Conservation (phyloP, 2,888 invertebrate species). For the Serrognathus titanus region DNA sequence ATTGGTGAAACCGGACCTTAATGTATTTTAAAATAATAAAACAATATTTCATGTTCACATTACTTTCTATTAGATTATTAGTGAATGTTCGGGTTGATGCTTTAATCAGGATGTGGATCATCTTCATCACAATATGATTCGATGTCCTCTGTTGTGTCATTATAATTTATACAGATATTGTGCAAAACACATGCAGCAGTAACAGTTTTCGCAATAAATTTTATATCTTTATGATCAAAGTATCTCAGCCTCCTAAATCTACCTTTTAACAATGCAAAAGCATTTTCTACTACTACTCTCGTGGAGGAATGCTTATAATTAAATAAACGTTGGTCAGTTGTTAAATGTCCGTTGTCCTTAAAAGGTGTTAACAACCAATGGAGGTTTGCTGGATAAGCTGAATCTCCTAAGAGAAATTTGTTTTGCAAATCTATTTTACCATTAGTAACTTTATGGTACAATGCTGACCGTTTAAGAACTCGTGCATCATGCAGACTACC, state of each 20-base stretch:
- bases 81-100: too few relatives aligned
- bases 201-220: slow-evolving; percentile 19
- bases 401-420: slow-evolving; percentile 26
- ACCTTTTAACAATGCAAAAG: slow-evolving; percentile 33
- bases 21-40: too few relatives aligned
- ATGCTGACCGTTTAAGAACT: slow-evolving; percentile 24
- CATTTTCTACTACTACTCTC: slow-evolving; percentile 31
- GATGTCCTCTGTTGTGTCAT: neutral
- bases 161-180: neutral
- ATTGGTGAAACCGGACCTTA: too few relatives aligned
- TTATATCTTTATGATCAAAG: slow-evolving; percentile 22
- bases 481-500: slow-evolving; percentile 29
- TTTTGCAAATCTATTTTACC: neutral
- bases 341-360: slow-evolving; percentile 31
- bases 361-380: slow-evolving; percentile 30
- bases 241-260: slow-evolving; percentile 32
- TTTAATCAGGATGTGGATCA: too few relatives aligned
- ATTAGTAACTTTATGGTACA: slow-evolving; percentile 9
- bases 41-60: too few relatives aligned
- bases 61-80: too few relatives aligned
- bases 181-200: slow-evolving; percentile 23
- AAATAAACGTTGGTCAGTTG: slow-evolving; percentile 27
- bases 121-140: too few relatives aligned
- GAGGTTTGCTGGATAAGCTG: slow-evolving; percentile 28
- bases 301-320: slow-evolving; percentile 31